Percentiles rank a stretch among this genome's conserved stretches.
phyloP scores from a whole-genome alignment of 2,113 vertebrate species.

The Clarias magur region DNA sequence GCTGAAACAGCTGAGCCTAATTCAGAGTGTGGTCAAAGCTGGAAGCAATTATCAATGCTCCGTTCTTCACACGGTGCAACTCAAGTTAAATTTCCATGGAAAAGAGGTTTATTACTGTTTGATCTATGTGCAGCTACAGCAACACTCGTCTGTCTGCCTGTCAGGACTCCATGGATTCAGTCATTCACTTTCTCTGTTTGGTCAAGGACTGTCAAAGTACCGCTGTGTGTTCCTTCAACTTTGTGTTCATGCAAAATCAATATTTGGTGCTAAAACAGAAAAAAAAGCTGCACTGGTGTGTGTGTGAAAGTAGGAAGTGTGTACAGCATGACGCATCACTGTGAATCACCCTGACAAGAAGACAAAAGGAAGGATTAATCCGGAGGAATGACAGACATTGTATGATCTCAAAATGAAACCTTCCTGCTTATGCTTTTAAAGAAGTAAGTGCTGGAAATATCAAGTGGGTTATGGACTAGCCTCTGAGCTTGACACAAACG shows the following conservation, averaged over 20 bases:
- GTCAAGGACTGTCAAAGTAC: constrained; percentile 15
- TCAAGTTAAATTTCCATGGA: constrained; percentile 34
- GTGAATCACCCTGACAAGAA: constrained; percentile 20
- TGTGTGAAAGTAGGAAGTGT: constrained; percentile 25
- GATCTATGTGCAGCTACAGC: constrained; percentile 39
- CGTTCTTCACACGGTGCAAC: constrained; percentile 21
- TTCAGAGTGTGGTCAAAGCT: constrained; percentile 33
- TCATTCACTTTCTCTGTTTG: neutral
- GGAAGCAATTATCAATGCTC: constrained; percentile 28
- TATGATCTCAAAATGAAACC: constrained; percentile 21
- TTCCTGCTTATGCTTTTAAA: constrained; percentile 19
- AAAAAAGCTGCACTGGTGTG: neutral
- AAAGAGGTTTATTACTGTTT: constrained; percentile 44
- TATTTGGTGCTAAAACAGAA: neutral
- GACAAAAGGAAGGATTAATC: constrained; percentile 26
- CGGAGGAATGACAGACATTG: neutral
- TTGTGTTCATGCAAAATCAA: constrained; percentile 15
- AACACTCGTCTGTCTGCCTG: constrained; percentile 23
- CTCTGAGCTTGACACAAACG: constrained; percentile 1
- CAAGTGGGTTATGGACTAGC: neutral
- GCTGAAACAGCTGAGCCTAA: constrained; percentile 33
- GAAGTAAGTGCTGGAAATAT: constrained; percentile 1
- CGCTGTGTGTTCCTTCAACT: neutral
- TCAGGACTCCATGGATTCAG: constrained; percentile 10
- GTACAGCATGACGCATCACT: constrained; percentile 8